A percentile compares a stretch with the other conserved stretches of the same genome.
phyloP scores from a whole-genome alignment of 2,797 vertebrate genomes.

The Darevskia nairensis region DNA sequence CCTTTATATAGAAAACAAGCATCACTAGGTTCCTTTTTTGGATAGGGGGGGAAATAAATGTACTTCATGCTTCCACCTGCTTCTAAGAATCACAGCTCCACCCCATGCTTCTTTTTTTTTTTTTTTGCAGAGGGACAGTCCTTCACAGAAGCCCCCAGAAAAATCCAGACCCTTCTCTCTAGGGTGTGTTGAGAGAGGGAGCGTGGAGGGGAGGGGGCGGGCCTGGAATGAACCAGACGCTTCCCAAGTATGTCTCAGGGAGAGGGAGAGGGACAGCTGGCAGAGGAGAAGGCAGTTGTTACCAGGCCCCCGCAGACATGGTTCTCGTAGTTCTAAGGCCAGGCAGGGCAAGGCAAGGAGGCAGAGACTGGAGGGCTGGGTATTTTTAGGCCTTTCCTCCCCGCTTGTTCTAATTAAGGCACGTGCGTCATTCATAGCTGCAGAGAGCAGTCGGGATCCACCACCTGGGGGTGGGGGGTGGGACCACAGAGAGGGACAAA shows the following conservation, averaged over 20 bases:
- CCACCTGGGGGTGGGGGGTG: constrained; percentile 15
- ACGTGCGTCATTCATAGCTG: constrained; percentile 13
- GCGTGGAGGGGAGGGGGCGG: too few species aligned
- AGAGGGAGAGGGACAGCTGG: constrained; percentile 55
- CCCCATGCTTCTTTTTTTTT: background rate
- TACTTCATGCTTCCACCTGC: background rate
- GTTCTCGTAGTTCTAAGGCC: constrained; percentile 35
- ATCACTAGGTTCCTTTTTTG: background rate
- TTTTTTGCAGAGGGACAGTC: background rate
- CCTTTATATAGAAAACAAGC: constrained; percentile 1
- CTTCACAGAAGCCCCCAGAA: background rate
- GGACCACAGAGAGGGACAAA: constrained; percentile 20
- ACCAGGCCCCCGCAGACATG: constrained; percentile 20
- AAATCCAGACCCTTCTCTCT: background rate
- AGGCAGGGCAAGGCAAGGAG: constrained; percentile 27
- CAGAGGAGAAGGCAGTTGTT: constrained; percentile 48
- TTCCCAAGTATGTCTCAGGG: background rate
- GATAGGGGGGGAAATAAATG: background rate
- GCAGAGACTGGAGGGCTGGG: background rate
- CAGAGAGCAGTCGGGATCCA: constrained; percentile 19
- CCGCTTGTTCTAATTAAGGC: constrained; percentile 25
- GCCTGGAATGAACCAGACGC: constrained; percentile 29
- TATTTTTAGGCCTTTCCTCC: constrained; percentile 60
- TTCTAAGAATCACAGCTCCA: background rate
- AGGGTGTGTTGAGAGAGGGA: background rate